A percentile compares a stretch with the other conserved stretches of the same genome.
Conservation (phyloP, 2,797 vertebrate species). For the Periparus ater region DNA sequence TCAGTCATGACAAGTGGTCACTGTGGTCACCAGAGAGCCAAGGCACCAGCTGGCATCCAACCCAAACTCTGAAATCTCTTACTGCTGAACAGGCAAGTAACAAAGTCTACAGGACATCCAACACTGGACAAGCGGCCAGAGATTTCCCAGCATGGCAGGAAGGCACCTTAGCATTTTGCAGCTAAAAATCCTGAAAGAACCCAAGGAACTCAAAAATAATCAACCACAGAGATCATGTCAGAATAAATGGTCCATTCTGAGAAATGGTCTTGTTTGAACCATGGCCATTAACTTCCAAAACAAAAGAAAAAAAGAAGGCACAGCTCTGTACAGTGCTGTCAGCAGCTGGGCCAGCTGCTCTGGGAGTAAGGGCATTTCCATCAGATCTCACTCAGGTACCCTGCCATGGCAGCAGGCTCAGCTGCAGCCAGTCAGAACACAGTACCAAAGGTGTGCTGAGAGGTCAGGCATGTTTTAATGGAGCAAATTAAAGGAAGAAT, state of each 20-base stretch:
- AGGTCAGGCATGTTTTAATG: background rate
- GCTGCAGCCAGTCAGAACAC: background rate
- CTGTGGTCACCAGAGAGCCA: background rate
- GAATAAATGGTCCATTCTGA: background rate
- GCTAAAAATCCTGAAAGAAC: background rate
- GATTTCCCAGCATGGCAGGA: background rate
- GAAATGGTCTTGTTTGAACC: background rate
- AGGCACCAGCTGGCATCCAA: background rate
- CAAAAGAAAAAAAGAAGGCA: background rate
- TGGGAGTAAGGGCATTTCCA: background rate
- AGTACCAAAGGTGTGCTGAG: background rate
- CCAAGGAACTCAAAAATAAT: background rate
- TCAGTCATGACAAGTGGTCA: fast-evolving
- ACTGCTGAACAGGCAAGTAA: background rate
- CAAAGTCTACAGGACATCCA: background rate
- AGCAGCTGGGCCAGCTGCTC: background rate
- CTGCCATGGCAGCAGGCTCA: background rate
- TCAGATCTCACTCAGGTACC: background rate
- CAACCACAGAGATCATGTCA: fast-evolving
- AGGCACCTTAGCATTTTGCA: background rate
- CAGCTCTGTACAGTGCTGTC: background rate
- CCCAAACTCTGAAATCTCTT: too few species aligned
- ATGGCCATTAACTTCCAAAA: background rate
- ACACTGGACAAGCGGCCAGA: background rate
- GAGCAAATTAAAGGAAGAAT: background rate